phyloP scores from a whole-genome alignment of 2,797 vertebrate species.

The Arnoldichthys spilopterus region DNA sequence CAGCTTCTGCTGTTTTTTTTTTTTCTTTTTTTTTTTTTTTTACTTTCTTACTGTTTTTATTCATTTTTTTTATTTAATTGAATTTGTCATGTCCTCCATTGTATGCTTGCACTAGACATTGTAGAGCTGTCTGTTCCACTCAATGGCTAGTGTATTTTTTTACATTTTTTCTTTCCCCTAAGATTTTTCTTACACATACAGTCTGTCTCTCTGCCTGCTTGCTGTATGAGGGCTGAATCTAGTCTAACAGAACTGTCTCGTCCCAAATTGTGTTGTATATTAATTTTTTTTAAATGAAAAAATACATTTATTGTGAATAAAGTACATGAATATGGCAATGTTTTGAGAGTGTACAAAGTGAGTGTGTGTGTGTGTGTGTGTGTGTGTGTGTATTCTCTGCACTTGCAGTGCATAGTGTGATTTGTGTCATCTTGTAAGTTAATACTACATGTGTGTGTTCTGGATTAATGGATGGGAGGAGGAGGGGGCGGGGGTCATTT shows the following conservation, averaged over 20 bases:
- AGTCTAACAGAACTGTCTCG: conserved; percentile 81
- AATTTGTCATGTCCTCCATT: conserved; percentile 74
- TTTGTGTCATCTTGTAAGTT: neutral
- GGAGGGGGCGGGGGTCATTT: neutral
- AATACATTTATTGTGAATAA: conserved; percentile 81
- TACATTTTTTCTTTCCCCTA: conserved; percentile 7
- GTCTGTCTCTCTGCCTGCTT: conserved; percentile 73
- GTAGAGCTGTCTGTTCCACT: conserved; percentile 41
- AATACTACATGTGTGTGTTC: neutral
- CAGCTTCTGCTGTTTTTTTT: conserved; percentile 27
- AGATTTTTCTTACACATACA: conserved; percentile 56
- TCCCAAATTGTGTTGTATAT: conserved; percentile 86
- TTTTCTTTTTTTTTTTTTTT: conserved; percentile 22
- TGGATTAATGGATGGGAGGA: conserved; percentile 2
- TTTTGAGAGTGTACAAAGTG: neutral
- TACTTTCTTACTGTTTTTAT: conserved; percentile 63
- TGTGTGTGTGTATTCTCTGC: neutral
- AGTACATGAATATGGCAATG: conserved; percentile 78
- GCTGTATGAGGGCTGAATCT: conserved; percentile 81
- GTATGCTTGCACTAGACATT: conserved; percentile 69
- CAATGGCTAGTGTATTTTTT: conserved; percentile 37
- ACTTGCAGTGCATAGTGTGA: neutral
- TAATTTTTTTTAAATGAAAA: conserved; percentile 84
- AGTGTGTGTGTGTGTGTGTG: too few species aligned
- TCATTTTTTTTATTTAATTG: conserved; percentile 78